Percentiles rank a stretch among this genome's conserved stretches.
phyloP scores from a whole-genome alignment of 2,113 vertebrate species.

The Sinocyclocheilus anshuiensis region DNA sequence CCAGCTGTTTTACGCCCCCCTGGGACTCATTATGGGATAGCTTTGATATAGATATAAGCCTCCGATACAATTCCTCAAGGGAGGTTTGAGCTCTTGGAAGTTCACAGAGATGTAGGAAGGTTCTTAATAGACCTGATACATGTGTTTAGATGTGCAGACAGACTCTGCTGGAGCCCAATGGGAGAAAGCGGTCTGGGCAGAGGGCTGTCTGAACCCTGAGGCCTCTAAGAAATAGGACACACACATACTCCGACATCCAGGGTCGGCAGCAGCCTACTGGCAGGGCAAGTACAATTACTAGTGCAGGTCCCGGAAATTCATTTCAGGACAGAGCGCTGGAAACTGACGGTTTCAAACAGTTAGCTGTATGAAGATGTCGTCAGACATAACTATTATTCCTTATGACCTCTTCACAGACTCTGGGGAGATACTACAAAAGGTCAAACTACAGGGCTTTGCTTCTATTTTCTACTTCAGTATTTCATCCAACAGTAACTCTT shows the following conservation, averaged over 20 bases:
- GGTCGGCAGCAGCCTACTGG: not conserved
- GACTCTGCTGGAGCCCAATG: constrained; percentile 13
- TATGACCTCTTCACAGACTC: constrained; percentile 17
- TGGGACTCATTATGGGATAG: not conserved
- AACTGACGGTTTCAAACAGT: not conserved
- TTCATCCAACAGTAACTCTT: not conserved
- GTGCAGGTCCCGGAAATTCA: not conserved
- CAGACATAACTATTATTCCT: constrained; percentile 10
- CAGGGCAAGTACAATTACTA: not conserved
- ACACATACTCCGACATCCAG: not conserved
- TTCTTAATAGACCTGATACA: constrained; percentile 17
- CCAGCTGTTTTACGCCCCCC: not conserved
- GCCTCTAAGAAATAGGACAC: constrained; percentile 41
- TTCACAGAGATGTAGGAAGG: constrained; percentile 6
- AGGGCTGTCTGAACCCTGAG: constrained; percentile 3
- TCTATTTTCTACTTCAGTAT: not conserved
- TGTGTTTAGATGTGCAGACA: constrained; percentile 23
- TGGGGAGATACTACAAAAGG: not conserved
- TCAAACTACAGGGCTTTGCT: constrained; percentile 17
- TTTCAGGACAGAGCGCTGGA: not conserved
- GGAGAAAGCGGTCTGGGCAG: constrained; percentile 12
- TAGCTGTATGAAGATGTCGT: not conserved
- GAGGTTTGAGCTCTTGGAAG: constrained; percentile 16
- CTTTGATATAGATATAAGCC: constrained; percentile 16
- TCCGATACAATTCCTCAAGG: not conserved